phyloP scores from a whole-genome alignment of 2,888 invertebrate species.

The Melangyna quadrimaculata region DNA sequence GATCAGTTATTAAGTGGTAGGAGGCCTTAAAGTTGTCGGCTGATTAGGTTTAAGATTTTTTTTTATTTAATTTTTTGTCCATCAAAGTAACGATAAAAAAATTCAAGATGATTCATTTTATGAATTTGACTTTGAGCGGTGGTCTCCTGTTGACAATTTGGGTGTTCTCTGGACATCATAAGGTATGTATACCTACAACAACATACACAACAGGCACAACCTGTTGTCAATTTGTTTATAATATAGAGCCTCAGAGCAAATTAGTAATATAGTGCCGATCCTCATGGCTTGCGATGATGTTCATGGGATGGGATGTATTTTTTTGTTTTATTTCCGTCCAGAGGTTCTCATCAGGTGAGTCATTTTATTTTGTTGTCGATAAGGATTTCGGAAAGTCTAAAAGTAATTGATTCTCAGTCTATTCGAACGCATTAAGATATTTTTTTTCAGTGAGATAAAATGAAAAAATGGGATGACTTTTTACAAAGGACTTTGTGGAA shows the following conservation, averaged over 20 bases:
- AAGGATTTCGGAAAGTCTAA: constrained; percentile 60
- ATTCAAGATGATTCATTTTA: constrained; percentile 65
- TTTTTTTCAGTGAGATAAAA: constrained; percentile 26
- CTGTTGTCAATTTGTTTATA: constrained; percentile 10
- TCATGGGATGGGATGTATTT: neutral
- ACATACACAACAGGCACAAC: constrained; percentile 21
- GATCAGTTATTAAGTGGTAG: constrained; percentile 68
- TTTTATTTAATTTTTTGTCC: constrained; percentile 57
- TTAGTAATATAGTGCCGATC: constrained; percentile 46
- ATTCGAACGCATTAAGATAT: constrained; percentile 51
- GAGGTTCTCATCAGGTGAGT: constrained; percentile 47
- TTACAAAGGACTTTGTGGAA: constrained; percentile 39
- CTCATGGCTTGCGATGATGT: constrained; percentile 27
- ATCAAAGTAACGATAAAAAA: constrained; percentile 56
- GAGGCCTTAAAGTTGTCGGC: constrained; percentile 67
- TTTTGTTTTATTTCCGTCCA: constrained; percentile 1
- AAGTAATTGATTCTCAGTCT: constrained; percentile 63
- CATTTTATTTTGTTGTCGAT: constrained; percentile 54
- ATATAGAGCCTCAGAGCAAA: constrained; percentile 44
- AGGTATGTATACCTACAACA: too few relatives aligned
- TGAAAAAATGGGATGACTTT: constrained; percentile 19
- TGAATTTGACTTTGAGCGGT: constrained; percentile 55
- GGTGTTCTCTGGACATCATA: constrained; percentile 51
- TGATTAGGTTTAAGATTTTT: constrained; percentile 59
- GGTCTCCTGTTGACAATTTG: constrained; percentile 68